Base-by-base conservation (phyloP, 2,113 vertebrate species). In the Tor tambroides region DNA sequence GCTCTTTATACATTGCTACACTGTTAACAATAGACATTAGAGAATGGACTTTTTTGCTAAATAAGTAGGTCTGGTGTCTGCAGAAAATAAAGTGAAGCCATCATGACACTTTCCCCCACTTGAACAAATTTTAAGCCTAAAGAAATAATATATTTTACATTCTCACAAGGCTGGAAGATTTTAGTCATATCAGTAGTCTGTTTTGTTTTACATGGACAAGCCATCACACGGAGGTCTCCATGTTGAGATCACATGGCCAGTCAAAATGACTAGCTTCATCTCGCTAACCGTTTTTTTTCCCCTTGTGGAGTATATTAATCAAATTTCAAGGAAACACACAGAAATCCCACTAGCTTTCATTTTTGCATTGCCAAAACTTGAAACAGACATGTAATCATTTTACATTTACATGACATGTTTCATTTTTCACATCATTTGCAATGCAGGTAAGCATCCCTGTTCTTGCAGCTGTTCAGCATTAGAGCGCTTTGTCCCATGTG, bases 391-490 rank as follows among this genome's bases (percentile, higher is more conserved):
- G 28, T 46, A 69, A 81, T 49, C 14, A 77, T 49, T 77, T 19
- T 77, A 49, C 23, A 51, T 77, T 77, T 86, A 82, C 79, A 67
- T 41, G 67, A 23, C 46, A 11, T 56, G 46, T 67, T 76, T 61
- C 1, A 56, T 79, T 59, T 80, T 84, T 10, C 63, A 84, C 10
- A 72, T 61, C 49, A 59, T 87, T 84, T 87, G 59, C 63, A 63
- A 63, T 82, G 85, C 65, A 86, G 85, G 85, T 86, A 78, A 74
- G 81, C 86, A 69, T 82, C 72, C 11, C 30, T 87, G 41, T 65
- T 87, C 75, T 76, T 82, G 14, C 72, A 83, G 80, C 82, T 84
- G 23, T 84, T 87, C 14, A 41, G 23, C 46, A 41, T 51, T 69
- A 46, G 43, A 78, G 30, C 11, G 19, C 46, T 84, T 69, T 84